These are phyloP conservation scores for Agriopis leucophaearia DNA, from an alignment of 2,888 invertebrate species.

Conservation along the genomic window DNA sequence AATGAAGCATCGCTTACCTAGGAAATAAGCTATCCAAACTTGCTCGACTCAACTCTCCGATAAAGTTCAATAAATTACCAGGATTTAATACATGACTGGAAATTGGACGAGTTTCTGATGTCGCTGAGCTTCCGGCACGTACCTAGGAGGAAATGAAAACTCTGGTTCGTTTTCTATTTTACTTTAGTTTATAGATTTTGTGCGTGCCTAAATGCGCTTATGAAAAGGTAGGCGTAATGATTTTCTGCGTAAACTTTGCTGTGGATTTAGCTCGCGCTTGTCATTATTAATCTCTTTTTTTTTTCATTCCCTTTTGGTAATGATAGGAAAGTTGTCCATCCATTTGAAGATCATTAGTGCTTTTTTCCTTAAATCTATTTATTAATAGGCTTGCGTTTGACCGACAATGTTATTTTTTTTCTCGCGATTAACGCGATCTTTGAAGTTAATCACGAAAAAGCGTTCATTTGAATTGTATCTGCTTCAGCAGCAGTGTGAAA, in stretches of 20 bases:
- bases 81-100: conserved; percentile 14
- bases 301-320: too few species aligned
- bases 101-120: conserved; percentile 18
- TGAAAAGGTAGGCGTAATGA: too few species aligned
- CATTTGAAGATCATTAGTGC: too few species aligned
- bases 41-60: neutral
- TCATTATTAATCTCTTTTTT: too few species aligned
- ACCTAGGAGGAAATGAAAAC: conserved; percentile 18
- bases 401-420: too few species aligned
- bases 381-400: too few species aligned
- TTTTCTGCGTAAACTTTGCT: too few species aligned
- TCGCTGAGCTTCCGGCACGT: conserved; percentile 18
- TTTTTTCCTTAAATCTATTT: too few species aligned
- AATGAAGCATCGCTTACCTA: conserved; percentile 6
- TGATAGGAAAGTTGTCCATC: too few species aligned
- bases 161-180: conserved; percentile 14
- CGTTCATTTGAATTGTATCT: neutral
- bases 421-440: too few species aligned
- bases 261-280: too few species aligned
- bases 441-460: too few species aligned
- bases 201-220: neutral
- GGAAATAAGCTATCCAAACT: conserved; percentile 13
- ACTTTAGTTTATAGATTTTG: conserved; percentile 6
- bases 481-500: conserved; percentile 10
- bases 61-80: conserved; percentile 15